These are phyloP conservation scores for Aphaenogaster rudis DNA, from an alignment of 1,140 invertebrate species.

Conservation along the genomic window DNA sequence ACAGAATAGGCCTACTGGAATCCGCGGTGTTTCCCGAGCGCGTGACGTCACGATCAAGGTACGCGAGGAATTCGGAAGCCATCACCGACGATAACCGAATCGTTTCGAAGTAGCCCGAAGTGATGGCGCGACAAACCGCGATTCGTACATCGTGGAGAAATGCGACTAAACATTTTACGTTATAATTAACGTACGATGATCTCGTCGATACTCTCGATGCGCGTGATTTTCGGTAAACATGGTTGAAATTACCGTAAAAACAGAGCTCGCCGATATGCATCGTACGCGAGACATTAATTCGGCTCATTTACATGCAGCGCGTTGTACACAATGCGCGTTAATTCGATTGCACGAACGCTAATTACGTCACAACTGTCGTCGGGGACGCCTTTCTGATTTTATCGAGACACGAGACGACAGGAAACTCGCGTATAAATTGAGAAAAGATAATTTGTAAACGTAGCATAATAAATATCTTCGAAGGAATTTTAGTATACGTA, in stretches of 20 bases:
- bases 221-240: background rate
- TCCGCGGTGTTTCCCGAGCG: background rate
- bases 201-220: background rate
- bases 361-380: background rate
- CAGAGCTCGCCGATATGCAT: background rate
- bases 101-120: background rate
- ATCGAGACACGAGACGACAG: background rate
- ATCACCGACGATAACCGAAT: background rate
- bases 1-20: no score
- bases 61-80: background rate
- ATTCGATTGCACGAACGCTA: background rate
- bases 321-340: background rate
- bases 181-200: background rate
- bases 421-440: background rate
- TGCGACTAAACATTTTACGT: background rate
- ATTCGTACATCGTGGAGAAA: background rate
- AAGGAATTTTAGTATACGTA: background rate
- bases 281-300: background rate
- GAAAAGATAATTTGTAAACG: background rate
- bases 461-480: background rate
- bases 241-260: background rate
- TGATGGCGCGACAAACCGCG: background rate
- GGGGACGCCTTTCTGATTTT: background rate
- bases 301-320: background rate
- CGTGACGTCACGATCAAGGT: background rate